Evolutionary conservation across 2,888 invertebrate genomes (phyloP).

Genomic region (Melieria crassipennis): DNA sequence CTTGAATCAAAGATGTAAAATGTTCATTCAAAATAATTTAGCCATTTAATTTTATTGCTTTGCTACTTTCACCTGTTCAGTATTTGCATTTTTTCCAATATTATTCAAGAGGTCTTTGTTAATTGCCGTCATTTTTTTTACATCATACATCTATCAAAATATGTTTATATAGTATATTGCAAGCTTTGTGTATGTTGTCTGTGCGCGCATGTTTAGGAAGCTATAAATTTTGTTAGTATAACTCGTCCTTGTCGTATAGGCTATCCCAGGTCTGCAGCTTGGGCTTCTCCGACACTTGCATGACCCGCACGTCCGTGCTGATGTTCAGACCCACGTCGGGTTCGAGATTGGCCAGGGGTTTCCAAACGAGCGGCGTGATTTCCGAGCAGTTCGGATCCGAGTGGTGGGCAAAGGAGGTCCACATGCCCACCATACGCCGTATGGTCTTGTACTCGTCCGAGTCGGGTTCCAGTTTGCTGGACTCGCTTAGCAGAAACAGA

Average conservation of each 20-base stretch:
- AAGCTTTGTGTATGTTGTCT: background rate
- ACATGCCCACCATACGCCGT: slow-evolving; percentile 53
- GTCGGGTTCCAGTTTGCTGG: slow-evolving; percentile 42
- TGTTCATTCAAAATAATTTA: too few relatives aligned
- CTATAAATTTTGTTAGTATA: background rate
- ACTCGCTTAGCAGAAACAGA: slow-evolving; percentile 47
- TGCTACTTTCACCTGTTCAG: too few relatives aligned
- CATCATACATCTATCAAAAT: background rate
- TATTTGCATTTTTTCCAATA: too few relatives aligned
- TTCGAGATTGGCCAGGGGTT: slow-evolving; percentile 41
- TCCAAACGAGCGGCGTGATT: slow-evolving; percentile 48
- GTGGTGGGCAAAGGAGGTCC: slow-evolving; percentile 52
- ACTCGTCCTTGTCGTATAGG: slow-evolving; percentile 29
- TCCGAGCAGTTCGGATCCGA: slow-evolving; percentile 54
- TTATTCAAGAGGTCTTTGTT: background rate
- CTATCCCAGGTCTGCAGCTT: slow-evolving; percentile 40
- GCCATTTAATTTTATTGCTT: too few relatives aligned
- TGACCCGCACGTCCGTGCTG: slow-evolving; percentile 34
- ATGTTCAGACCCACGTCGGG: slow-evolving; percentile 33
- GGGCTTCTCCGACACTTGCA: slow-evolving; percentile 33
- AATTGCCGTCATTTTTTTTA: background rate
- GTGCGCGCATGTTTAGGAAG: background rate
- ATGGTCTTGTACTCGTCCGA: slow-evolving; percentile 54
- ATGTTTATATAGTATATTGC: background rate
- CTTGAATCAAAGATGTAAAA: too few relatives aligned